These are phyloP conservation scores for Darevskia mixta DNA, from an alignment of 2,797 vertebrate species.

Conservation along the genomic window DNA sequence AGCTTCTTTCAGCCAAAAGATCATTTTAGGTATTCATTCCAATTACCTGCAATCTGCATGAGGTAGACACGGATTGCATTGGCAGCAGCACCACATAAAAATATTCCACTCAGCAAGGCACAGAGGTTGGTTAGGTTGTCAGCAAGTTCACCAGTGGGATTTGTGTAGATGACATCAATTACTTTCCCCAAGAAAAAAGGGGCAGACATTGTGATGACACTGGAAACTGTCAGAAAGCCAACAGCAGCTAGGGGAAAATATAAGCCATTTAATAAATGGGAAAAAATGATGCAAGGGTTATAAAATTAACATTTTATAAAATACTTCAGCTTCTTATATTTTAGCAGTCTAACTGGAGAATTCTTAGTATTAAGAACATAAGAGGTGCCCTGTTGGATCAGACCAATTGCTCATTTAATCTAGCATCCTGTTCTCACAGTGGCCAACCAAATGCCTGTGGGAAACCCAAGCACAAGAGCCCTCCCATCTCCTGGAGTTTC, in stretches of 20 bases:
- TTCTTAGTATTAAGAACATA: not conserved
- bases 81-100: slow-evolving; percentile 91
- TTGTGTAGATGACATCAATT: slow-evolving; percentile 92
- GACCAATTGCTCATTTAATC: no score
- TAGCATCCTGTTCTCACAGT: no score
- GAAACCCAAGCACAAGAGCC: no score
- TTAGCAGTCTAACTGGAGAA: not conserved
- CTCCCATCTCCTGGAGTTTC: no score
- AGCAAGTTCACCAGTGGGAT: slow-evolving; percentile 80
- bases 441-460: no score
- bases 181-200: slow-evolving; percentile 95
- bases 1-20: not conserved
- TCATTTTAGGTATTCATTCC: not conserved
- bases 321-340: slow-evolving; percentile 9
- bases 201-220: slow-evolving; percentile 95
- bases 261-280: slow-evolving; percentile 15
- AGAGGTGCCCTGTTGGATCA: no score
- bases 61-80: slow-evolving; percentile 94
- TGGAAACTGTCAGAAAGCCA: slow-evolving; percentile 93
- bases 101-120: slow-evolving; percentile 87
- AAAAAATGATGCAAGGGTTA: not conserved
- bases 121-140: slow-evolving; percentile 87
- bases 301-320: slow-evolving; percentile 31
- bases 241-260: slow-evolving; percentile 83
- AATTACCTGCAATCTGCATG: slow-evolving; percentile 94